Percentiles rank a stretch among this genome's conserved stretches.
These are phyloP conservation scores for Darevskia nairensis DNA, from an alignment of 2,797 vertebrate genomes.

Conservation along the genomic window DNA sequence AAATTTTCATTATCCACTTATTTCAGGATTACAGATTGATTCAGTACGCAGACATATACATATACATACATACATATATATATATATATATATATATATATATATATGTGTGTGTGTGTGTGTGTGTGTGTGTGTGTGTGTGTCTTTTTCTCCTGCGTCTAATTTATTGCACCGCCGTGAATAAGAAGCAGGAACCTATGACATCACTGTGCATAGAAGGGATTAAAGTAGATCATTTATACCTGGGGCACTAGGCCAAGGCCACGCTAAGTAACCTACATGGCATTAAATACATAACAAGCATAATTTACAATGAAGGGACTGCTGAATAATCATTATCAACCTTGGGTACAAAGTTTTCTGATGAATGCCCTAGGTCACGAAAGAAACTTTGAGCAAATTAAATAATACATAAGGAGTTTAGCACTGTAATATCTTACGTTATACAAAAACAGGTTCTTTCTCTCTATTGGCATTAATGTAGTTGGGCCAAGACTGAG, in stretches of 20 bases:
- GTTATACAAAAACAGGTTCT: background rate
- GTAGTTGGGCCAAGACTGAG: background rate
- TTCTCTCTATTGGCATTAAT: background rate
- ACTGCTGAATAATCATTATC: constrained; percentile 47
- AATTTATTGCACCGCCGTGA: background rate
- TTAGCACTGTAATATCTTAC: background rate
- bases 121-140: no score
- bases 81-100: no score
- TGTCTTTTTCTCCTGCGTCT: background rate
- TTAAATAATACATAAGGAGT: constrained; percentile 53
- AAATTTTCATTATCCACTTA: constrained; percentile 20
- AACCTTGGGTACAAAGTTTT: constrained; percentile 48
- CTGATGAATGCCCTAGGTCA: constrained; percentile 45
- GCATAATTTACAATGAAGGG: constrained; percentile 48
- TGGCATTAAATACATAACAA: constrained; percentile 21
- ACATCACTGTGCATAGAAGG: background rate
- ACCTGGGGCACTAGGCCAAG: background rate
- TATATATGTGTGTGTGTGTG: no score
- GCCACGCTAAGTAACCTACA: constrained; percentile 11
- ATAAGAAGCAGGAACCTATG: constrained; percentile 26
- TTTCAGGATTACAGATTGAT: constrained; percentile 26
- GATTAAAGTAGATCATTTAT: constrained; percentile 1
- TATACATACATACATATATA: background rate
- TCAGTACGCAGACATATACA: constrained; percentile 28
- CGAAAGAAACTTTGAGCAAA: constrained; percentile 35